Evolutionary conservation across 2,888 invertebrate genomes (phyloP).

Genomic region (Agrochola lota): DNA sequence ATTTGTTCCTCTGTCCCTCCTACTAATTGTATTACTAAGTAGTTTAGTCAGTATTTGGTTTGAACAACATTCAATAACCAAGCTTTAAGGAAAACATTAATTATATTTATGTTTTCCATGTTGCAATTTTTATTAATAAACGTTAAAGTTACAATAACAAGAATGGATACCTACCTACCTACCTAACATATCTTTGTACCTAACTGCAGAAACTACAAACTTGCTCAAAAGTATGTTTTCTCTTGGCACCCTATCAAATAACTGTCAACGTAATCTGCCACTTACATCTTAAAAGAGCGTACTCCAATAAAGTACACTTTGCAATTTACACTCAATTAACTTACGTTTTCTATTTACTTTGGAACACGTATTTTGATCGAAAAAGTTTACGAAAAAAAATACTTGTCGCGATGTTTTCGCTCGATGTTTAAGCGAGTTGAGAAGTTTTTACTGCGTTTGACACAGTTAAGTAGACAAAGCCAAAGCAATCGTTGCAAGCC

Average conservation of each 20-base stretch:
- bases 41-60: not conserved
- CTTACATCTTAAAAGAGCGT: conserved; percentile 40
- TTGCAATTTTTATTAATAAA: not conserved
- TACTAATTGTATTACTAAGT: conserved; percentile 17
- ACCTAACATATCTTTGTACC: not conserved
- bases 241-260: conserved; percentile 44
- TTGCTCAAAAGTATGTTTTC: conserved; percentile 18
- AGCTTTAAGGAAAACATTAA: conserved; percentile 14
- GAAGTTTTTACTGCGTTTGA: conserved; percentile 69
- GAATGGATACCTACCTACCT: not conserved
- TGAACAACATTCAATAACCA: not conserved
- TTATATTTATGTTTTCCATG: not conserved
- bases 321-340: conserved; percentile 56
- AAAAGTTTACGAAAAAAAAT: conserved; percentile 52
- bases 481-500: conserved; percentile 68
- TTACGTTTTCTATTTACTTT: conserved; percentile 55
- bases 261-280: conserved; percentile 37
- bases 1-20: conserved; percentile 32
- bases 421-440: conserved; percentile 63
- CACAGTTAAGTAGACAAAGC: conserved; percentile 71
- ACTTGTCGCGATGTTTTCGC: conserved; percentile 46
- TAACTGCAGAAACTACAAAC: not conserved
- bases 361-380: conserved; percentile 55
- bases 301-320: conserved; percentile 44
- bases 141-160: not conserved